Conservation (phyloP, 2,888 invertebrate genomes). For the Lycophotia porphyrea region DNA sequence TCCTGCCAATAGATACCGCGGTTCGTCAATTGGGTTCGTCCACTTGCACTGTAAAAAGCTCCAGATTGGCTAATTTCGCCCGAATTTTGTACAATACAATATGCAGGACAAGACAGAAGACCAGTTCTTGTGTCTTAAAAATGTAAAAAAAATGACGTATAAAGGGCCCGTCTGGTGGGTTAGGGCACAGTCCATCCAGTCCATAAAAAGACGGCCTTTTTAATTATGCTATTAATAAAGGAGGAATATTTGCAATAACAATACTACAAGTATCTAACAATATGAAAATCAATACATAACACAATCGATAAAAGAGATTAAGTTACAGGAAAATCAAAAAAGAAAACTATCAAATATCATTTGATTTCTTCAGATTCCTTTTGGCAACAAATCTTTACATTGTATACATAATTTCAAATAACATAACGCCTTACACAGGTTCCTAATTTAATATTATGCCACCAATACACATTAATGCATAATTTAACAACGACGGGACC, state of each 20-base stretch:
- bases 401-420: slow-evolving; percentile 10
- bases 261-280: neutral
- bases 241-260: neutral
- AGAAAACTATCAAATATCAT: slow-evolving; percentile 22
- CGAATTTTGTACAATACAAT: neutral
- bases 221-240: neutral
- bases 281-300: neutral
- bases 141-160: too few relatives aligned
- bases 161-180: neutral
- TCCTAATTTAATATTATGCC: slow-evolving; percentile 34
- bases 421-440: slow-evolving; percentile 30
- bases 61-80: neutral
- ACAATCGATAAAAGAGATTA: neutral
- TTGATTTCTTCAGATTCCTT: neutral
- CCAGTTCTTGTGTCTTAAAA: neutral
- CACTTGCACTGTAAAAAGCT: neutral
- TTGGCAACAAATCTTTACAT: neutral
- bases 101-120: neutral
- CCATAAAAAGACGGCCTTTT: neutral
- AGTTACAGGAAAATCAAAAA: neutral
- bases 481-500: slow-evolving; percentile 31
- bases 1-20: neutral
- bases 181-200: neutral
- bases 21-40: neutral
- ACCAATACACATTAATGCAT: slow-evolving; percentile 31